These are phyloP conservation scores for Diarsia brunnea DNA, from an alignment of 2,888 invertebrate genomes.

Conservation along the genomic window DNA sequence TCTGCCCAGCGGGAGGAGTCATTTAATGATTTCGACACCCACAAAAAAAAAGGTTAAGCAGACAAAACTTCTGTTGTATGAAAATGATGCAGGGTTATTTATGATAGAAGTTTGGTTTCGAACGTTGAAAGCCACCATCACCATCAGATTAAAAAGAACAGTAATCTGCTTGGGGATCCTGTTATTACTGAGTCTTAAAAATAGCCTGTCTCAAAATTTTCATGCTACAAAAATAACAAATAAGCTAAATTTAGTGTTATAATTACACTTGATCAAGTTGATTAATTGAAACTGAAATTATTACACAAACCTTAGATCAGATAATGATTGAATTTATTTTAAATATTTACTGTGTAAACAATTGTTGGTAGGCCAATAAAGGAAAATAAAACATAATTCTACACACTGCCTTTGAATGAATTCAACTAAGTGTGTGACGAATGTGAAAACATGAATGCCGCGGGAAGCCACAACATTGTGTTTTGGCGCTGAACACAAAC, in stretches of 20 bases:
- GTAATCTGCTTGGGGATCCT: not conserved
- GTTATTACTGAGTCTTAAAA: constrained; percentile 5
- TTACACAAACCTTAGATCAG: too few relatives aligned
- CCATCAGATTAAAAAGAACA: not conserved
- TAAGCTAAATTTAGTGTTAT: too few relatives aligned
- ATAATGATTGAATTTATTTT: too few relatives aligned
- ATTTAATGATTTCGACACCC: too few relatives aligned
- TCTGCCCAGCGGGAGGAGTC: too few relatives aligned
- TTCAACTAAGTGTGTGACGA: constrained; percentile 20
- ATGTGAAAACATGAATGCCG: constrained; percentile 30
- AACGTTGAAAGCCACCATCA: not conserved
- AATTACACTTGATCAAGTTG: too few relatives aligned
- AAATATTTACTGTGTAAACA: not conserved
- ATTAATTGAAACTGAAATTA: too few relatives aligned
- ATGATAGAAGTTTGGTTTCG: not conserved
- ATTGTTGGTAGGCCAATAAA: not conserved
- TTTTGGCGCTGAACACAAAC: constrained; percentile 35
- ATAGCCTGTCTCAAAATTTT: not conserved
- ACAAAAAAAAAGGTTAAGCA: too few relatives aligned
- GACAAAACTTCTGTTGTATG: not conserved
- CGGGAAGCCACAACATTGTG: constrained; percentile 30
- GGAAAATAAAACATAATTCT: not conserved
- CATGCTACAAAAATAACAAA: too few relatives aligned
- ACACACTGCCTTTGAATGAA: constrained; percentile 27
- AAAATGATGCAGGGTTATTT: not conserved